Evolutionary conservation across 1,140 invertebrate genomes (phyloP).

Genomic region (Cydia fagiglandana): DNA sequence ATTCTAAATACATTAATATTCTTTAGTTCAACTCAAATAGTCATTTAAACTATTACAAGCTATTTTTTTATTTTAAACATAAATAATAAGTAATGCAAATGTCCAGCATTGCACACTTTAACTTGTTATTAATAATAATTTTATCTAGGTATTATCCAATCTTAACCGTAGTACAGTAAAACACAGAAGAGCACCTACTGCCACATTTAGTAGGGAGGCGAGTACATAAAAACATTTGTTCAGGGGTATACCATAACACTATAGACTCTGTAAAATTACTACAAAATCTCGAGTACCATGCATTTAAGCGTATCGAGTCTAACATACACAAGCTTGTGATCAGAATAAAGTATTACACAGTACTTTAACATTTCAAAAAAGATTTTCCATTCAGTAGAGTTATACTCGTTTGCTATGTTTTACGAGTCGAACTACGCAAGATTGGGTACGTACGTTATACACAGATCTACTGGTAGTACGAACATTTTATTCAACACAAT

Average conservation of each 20-base stretch:
- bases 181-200: conserved; percentile 27
- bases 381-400: conserved; percentile 4
- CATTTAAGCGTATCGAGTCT: conserved; percentile 22
- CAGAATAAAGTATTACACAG: neutral
- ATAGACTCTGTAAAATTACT: conserved; percentile 17
- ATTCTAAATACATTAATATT: conserved; percentile 80
- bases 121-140: conserved; percentile 72
- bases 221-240: conserved; percentile 16
- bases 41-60: conserved; percentile 79
- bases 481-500: conserved; percentile 61
- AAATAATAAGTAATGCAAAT: conserved; percentile 78
- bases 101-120: conserved; percentile 77
- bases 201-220: conserved; percentile 26
- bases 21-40: conserved; percentile 77
- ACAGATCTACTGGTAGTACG: conserved; percentile 67
- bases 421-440: conserved; percentile 47
- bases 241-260: conserved; percentile 9
- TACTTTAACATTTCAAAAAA: conserved; percentile 14
- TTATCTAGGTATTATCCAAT: conserved; percentile 73
- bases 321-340: neutral
- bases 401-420: conserved; percentile 43
- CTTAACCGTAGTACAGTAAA: conserved; percentile 61
- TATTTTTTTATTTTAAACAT: conserved; percentile 75
- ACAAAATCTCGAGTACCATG: conserved; percentile 4
- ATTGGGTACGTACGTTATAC: conserved; percentile 52